A percentile compares a stretch with the other conserved stretches of the same genome.
Evolutionary conservation across 1,140 invertebrate species (phyloP).

Genomic region (Apis cerana): DNA sequence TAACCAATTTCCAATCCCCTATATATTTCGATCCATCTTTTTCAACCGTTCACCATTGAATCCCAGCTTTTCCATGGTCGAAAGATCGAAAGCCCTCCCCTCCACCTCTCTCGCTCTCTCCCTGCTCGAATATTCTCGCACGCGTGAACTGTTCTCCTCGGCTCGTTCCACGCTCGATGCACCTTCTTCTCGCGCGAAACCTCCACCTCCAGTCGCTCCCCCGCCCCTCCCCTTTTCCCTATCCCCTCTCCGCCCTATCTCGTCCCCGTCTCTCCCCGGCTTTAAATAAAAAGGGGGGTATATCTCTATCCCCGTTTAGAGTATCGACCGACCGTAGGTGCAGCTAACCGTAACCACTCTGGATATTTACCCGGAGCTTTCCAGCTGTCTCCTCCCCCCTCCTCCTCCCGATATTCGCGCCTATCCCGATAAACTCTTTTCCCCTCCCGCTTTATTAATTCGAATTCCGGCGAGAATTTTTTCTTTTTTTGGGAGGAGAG

Average conservation of each 20-base stretch:
- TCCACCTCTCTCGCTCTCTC: neutral
- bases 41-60: no score
- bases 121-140: slow-evolving; percentile 33
- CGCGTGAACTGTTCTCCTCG: slow-evolving; percentile 17
- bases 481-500: neutral
- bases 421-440: neutral
- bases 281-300: slow-evolving; percentile 28
- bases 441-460: neutral
- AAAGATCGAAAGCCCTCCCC: neutral
- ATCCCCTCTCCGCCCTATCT: neutral
- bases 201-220: no score
- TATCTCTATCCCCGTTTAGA: slow-evolving; percentile 10
- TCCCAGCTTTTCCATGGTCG: no score
- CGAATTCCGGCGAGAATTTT: neutral
- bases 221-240: neutral
- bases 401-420: slow-evolving; percentile 15
- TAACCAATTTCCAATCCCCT: no score
- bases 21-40: no score
- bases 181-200: slow-evolving; percentile 27
- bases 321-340: slow-evolving; percentile 34
- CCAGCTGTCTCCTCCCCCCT: neutral
- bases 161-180: slow-evolving; percentile 29
- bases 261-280: slow-evolving; percentile 1
- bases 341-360: slow-evolving; percentile 7
- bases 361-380: slow-evolving; percentile 31